Conservation (phyloP, 2,797 vertebrate species). For the Rallus crepitans region DNA sequence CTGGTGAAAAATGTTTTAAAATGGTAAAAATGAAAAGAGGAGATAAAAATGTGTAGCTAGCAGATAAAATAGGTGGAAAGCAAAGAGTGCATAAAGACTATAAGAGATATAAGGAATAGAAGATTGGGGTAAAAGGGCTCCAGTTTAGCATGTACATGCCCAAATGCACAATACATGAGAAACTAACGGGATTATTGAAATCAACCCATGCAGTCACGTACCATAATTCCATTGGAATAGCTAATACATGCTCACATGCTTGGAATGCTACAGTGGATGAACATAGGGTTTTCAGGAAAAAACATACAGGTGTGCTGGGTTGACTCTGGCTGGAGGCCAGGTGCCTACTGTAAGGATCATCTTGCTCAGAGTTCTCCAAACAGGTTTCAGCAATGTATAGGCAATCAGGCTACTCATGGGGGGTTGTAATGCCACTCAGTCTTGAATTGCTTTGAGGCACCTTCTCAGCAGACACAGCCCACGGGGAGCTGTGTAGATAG, state of each 20-base stretch:
- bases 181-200: neutral
- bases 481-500: no score
- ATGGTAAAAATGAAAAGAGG: neutral
- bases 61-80: neutral
- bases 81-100: neutral
- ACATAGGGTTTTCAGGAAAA: neutral
- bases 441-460: no score
- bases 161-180: neutral
- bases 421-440: no score
- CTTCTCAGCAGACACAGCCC: no score
- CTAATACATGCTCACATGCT: neutral
- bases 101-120: neutral
- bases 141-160: neutral
- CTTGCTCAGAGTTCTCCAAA: no score
- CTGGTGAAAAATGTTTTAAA: neutral
- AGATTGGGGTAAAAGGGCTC: neutral
- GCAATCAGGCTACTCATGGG: no score
- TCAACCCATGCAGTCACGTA: neutral
- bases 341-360: no score
- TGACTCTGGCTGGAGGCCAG: no score
- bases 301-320: neutral
- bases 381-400: no score
- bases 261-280: neutral
- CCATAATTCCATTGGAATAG: neutral
- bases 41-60: neutral